phyloP scores from a whole-genome alignment of 2,113 vertebrate genomes.

The Helogale parvula region DNA sequence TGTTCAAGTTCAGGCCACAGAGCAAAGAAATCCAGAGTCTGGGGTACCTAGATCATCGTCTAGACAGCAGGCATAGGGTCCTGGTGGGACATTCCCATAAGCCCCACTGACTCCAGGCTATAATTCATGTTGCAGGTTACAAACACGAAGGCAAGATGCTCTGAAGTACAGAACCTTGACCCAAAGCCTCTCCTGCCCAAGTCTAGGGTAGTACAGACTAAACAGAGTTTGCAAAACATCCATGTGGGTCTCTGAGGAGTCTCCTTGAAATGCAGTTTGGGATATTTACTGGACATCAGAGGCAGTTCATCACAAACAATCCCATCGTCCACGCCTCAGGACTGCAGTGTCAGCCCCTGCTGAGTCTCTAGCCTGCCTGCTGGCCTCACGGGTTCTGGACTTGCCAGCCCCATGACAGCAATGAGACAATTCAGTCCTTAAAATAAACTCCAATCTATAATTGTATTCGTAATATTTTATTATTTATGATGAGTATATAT shows the following conservation, averaged over 20 bases:
- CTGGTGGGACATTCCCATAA: neutral
- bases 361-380: neutral
- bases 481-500: neutral
- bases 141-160: neutral
- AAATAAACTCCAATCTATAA: neutral
- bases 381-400: neutral
- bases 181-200: neutral
- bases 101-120: accelerated
- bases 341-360: neutral
- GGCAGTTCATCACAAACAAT: neutral
- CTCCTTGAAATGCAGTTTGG: neutral
- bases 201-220: neutral
- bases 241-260: neutral
- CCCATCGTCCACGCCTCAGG: neutral
- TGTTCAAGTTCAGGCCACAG: neutral
- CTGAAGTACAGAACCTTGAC: neutral
- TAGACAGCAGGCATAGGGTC: neutral
- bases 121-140: neutral
- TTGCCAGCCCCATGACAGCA: neutral
- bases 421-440: conserved; percentile 1
- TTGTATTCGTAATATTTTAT: neutral
- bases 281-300: neutral
- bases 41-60: neutral
- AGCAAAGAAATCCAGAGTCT: neutral
- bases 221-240: neutral